A percentile compares a stretch with the other conserved stretches of the same genome.
Conservation (phyloP, 2,888 invertebrate species). For the Asteroscopus sphinx region DNA sequence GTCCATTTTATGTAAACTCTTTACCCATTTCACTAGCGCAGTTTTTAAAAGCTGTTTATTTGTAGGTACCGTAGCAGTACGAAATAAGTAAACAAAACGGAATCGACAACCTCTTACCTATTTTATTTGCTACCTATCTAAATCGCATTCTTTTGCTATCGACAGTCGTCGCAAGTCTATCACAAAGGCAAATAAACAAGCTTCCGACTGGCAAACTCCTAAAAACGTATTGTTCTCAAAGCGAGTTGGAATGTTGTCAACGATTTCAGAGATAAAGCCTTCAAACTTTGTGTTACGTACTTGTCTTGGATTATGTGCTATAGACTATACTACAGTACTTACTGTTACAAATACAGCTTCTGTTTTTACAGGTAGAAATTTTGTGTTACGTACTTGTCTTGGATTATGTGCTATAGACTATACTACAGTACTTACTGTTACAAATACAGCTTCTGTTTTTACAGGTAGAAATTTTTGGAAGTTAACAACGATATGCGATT, state of each 20-base stretch:
- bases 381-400: constrained; percentile 39
- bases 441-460: constrained; percentile 6
- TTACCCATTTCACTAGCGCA: too few relatives aligned
- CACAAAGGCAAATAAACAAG: constrained; percentile 53
- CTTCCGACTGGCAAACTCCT: constrained; percentile 26
- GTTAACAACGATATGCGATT: too few relatives aligned
- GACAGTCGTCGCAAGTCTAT: constrained; percentile 48
- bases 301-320: constrained; percentile 25
- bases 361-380: constrained; percentile 2
- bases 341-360: neutral
- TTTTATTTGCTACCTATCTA: constrained; percentile 10
- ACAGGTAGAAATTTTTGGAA: neutral
- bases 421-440: too few relatives aligned
- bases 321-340: too few relatives aligned
- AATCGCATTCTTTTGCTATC: constrained; percentile 36
- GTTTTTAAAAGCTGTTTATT: too few relatives aligned
- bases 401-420: constrained; percentile 19
- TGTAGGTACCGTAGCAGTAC: too few relatives aligned
- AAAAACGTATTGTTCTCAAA: constrained; percentile 61
- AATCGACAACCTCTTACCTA: constrained; percentile 2
- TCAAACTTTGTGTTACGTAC: constrained; percentile 59
- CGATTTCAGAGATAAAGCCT: constrained; percentile 65
- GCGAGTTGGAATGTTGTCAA: constrained; percentile 67
- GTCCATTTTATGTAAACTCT: too few relatives aligned
- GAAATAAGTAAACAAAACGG: neutral